Evolutionary conservation across 2,888 invertebrate species (phyloP), one percentile per base, ranked within the genome.

Genomic region (Drosophila incognita): DNA sequence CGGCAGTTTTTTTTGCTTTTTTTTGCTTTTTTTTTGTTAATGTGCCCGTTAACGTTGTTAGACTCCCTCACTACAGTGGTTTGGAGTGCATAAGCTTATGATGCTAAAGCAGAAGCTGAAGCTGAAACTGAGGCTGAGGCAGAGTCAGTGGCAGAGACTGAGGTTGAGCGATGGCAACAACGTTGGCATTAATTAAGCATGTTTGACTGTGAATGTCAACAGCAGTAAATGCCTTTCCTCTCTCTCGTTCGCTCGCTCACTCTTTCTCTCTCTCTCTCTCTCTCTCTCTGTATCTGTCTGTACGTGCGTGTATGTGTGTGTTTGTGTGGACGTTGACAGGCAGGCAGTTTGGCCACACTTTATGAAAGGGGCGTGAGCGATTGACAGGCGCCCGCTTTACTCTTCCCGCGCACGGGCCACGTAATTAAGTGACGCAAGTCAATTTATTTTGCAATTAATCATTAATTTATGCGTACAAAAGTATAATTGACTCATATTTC

Each of bases 381-480:
- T 54, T 76, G 76, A 73, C 71, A 74, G 78, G 51, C 73, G 59
- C 62, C 68, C 79, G 60, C 67, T 69, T 69, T 69, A 56, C 81
- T 81, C 48, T 58, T 71, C 72, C 73, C 69, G 76, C 83, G 62
- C 75, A 69, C 72, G 61, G 60, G 76, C 67, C 53, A 78, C 76
- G 83, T 83, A 87, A 87, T 91, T 89, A 89, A 89, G 89, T 87
- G 89, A 87, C 91, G 87, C 91, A 91, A 91, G 90, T 89, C 89
- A 90, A 91, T 91, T 91, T 89, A 90, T 90, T 91, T 91, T 82
- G 82, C 89, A 91, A 91, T 91, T 91, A 88, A 91, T 91, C 90
- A 90, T 90, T 90, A 89, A 91, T 90, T 91, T 89, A 87, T 88
- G 80, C 86, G 82, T 85, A 83, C 87, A 79, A 78, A 84, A 89